Evolutionary conservation across 2,113 vertebrate species (phyloP), one percentile per base, ranked within the genome.

Genomic region (Hydropotes inermis): DNA sequence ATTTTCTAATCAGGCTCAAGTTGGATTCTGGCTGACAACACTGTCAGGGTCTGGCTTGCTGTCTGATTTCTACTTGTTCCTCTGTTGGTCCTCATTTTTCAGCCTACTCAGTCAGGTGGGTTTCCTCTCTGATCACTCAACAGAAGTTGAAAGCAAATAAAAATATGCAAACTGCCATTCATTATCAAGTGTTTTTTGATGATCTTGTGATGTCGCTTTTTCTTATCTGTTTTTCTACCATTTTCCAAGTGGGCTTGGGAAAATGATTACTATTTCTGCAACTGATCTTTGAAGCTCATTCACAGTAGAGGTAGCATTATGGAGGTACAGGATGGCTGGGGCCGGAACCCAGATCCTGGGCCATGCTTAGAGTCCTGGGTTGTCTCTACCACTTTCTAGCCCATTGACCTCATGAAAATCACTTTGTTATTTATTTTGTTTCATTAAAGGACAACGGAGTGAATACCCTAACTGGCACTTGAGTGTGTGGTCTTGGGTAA

Each of bases 331-430:
- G 12, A 12, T 30, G 30, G 33, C 58, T 1, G 2, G 27, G 74
- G 5, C 45, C n/a, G 27, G 36, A 90, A 58, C 47, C 52, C 60
- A 9, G 33, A 23, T n/a, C 11, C 9, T 14, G 19, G 79, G 79
- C 47, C 79, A 33, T 3, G 1, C 45, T 36, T 33, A 9, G 36
- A n/a, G 30, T 39, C 58, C 27, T 3, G 30, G 1, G 0, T 8
- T 33, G 25, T 43, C 14, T 64, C 81, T 91, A 13, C 28, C 12
- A 13, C n/a, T 67, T 64, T 47, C 52, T 27, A 57, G 12, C 19
- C 33, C 45, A 6, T 27, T 64, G 60, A 88, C 23, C 30, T 52
- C 57, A 15, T 10, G 2, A 13, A 36, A 54, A 55, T 78, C 67
- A 6, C n/a, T 55, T 58, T 45, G 61, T 45, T 60, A 8, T 45